Conservation (phyloP, 2,888 invertebrate species). For the Heliconius hortense region DNA sequence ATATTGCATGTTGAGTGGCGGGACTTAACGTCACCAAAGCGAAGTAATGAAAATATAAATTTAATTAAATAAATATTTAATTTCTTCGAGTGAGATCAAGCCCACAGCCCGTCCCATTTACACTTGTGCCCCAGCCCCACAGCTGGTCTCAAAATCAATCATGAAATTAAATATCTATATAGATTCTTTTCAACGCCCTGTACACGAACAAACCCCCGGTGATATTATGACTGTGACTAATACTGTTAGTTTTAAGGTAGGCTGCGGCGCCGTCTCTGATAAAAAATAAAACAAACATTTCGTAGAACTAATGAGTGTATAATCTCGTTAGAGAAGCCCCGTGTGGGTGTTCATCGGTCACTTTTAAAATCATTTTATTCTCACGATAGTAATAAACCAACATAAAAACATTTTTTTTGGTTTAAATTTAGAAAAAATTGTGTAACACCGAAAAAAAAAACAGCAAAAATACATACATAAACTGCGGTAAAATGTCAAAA, state of each 20-base stretch:
- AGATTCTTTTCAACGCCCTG: slow-evolving; percentile 51
- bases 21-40: too few relatives aligned
- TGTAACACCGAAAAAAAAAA: too few relatives aligned
- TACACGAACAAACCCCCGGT: slow-evolving; percentile 57
- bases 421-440: neutral
- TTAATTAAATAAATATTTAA: too few relatives aligned
- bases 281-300: slow-evolving; percentile 73
- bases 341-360: slow-evolving; percentile 64
- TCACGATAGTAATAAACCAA: neutral
- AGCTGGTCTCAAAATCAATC: neutral
- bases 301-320: slow-evolving; percentile 78
- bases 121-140: too few relatives aligned
- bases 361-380: slow-evolving; percentile 27
- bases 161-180: slow-evolving; percentile 49
- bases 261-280: slow-evolving; percentile 65
- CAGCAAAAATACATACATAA: neutral
- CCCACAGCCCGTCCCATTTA: too few relatives aligned
- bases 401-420: neutral
- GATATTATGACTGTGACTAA: slow-evolving; percentile 70
- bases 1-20: too few relatives aligned
- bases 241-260: slow-evolving; percentile 70
- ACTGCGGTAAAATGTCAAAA: neutral
- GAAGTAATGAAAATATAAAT: too few relatives aligned
- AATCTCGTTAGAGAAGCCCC: slow-evolving; percentile 73
- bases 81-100: too few relatives aligned